Conservation (phyloP, 2,113 vertebrate species). For the Emydocephalus ijimae region DNA sequence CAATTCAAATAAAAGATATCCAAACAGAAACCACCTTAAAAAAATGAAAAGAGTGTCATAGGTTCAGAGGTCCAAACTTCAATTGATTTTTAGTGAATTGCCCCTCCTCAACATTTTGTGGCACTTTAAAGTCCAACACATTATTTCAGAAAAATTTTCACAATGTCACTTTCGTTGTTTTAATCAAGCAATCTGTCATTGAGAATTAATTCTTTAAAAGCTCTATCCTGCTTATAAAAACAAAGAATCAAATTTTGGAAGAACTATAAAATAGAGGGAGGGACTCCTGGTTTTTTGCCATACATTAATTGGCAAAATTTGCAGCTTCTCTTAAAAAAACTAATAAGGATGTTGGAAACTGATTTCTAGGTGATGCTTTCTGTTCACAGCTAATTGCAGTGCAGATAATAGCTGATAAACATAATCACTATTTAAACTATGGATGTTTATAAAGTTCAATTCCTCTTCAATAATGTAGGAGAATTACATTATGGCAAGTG, state of each 20-base stretch:
- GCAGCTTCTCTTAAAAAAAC: background rate
- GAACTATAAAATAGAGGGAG: background rate
- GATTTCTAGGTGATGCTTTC: background rate
- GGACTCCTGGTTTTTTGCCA: background rate
- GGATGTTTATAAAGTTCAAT: background rate
- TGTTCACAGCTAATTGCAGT: background rate
- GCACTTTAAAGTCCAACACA: background rate
- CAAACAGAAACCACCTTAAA: background rate
- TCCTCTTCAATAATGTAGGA: background rate
- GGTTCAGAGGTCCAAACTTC: background rate
- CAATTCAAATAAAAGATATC: background rate
- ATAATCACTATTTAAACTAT: background rate
- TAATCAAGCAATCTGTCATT: background rate
- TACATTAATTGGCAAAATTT: background rate
- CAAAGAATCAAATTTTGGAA: background rate
- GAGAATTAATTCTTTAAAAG: background rate
- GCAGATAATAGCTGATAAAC: background rate
- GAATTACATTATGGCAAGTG: background rate
- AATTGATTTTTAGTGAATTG: background rate
- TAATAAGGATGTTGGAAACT: background rate
- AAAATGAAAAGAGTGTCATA: background rate
- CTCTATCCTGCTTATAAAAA: background rate
- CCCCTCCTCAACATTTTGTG: background rate
- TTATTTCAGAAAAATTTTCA: background rate
- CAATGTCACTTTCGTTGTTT: background rate